Evolutionary conservation across 2,888 invertebrate species (phyloP), one percentile per base, ranked within the genome.

Genomic region (Cheilosia urbana): DNA sequence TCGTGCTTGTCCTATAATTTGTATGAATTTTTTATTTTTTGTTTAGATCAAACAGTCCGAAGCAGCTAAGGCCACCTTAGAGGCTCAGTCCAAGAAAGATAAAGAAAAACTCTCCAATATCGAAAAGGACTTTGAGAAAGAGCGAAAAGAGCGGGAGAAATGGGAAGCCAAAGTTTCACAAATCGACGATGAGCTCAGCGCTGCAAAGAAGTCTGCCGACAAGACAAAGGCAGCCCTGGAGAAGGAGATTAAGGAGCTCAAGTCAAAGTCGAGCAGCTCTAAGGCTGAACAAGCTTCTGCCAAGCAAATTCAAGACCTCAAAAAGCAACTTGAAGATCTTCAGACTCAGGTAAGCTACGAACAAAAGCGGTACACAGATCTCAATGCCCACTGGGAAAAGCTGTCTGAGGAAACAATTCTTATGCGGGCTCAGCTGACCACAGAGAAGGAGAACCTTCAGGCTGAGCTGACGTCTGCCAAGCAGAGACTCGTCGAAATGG

Each of bases 331-430:
- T 91, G 89, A 93, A 94, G 96, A 95, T 88, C 91, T 96, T 75
- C 96, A 96, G 90, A 93, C 94, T 88, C 94, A 95, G 37, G 90
- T 97, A 47, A 93, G 93, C 21, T 94, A 93, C 62, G 96, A 96
- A 90, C 95, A 94, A 87, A 95, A 95, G 87, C 96, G 96, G 87
- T 96, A 96, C 90, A 95, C 96, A 60, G 96, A 96, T 88, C 93
- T 98, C 69, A 97, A 96, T 37, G 94, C 94, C 19, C 97, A 96
- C 91, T 97, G 97, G 92, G 97, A 97, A 91, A 94, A 96, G 82
- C 92, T 98, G 45, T 96, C 96, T 90, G 97, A 97, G 90, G 97
- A 97, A 89, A 96, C 96, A 88, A 96, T 97, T 0, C 94, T 96
- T 0, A 96, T 96, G 83, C 97, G 97, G 92, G 96, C 96, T 7